These are phyloP conservation scores for Pandemis cinnamomeana DNA, from an alignment of 2,888 invertebrate genomes.

Conservation along the genomic window DNA sequence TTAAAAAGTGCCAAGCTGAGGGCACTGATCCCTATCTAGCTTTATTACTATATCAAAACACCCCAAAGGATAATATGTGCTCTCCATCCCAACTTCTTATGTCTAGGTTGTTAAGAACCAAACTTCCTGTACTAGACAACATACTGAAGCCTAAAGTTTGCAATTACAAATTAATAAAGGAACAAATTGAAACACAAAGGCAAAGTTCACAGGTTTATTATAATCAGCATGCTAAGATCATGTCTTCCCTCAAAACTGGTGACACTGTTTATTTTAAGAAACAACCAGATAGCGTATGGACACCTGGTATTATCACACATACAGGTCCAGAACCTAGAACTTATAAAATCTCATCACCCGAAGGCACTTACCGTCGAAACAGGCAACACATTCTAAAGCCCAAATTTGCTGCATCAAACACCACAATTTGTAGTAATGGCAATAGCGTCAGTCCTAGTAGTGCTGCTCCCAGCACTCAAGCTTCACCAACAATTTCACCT, in stretches of 20 bases:
- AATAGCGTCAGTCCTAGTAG: too few species aligned
- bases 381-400: neutral
- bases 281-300: neutral
- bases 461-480: too few species aligned
- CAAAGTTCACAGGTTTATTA: neutral
- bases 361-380: too few species aligned
- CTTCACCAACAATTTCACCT: too few species aligned
- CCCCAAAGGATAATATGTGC: neutral
- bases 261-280: neutral
- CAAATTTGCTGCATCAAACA: too few species aligned
- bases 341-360: neutral
- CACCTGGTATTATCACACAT: neutral
- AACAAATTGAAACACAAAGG: neutral
- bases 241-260: neutral
- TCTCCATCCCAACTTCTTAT: neutral
- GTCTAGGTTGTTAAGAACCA: neutral
- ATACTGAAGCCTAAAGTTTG: too few species aligned
- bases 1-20: neutral
- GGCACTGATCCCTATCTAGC: neutral
- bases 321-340: neutral
- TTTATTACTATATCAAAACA: neutral
- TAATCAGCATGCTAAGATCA: neutral
- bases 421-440: too few species aligned
- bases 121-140: neutral
- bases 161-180: too few species aligned